Percentiles rank a stretch among this genome's conserved stretches.
phyloP scores from a whole-genome alignment of 2,113 vertebrate genomes.

The Catharus bicknelli region DNA sequence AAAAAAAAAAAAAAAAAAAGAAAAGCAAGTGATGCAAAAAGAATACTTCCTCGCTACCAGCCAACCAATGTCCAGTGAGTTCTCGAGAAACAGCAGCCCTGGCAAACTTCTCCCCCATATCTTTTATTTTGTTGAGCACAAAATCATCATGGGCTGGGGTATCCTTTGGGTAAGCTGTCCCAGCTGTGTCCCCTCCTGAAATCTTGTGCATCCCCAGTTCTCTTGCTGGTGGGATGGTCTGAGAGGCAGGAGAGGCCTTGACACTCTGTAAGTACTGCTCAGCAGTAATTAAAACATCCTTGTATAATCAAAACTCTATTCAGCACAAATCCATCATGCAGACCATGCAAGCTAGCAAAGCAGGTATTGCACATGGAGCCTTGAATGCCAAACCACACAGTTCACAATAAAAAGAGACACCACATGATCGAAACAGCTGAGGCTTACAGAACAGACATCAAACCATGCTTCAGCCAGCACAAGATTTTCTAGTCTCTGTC shows the following conservation, averaged over 20 bases:
- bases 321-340: neutral
- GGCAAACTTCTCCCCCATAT: neutral
- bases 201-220: neutral
- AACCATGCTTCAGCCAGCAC: neutral
- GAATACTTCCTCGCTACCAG: neutral
- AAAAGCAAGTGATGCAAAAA: neutral
- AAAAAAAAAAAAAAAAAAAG: too few species aligned
- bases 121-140: neutral
- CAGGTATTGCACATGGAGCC: neutral
- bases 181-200: neutral
- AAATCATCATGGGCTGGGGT: neutral
- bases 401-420: neutral
- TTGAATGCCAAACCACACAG: neutral
- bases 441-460: neutral
- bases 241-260: neutral
- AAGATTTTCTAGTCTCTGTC: neutral
- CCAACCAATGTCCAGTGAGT: neutral
- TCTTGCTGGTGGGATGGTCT: rapidly evolving
- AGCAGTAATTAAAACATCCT: neutral
- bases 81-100: neutral
- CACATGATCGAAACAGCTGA: neutral
- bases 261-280: neutral
- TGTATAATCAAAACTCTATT: neutral
- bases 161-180: neutral
- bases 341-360: neutral